Conservation (phyloP, 2,797 vertebrate genomes). For the Macrochelys suwanniensis region DNA sequence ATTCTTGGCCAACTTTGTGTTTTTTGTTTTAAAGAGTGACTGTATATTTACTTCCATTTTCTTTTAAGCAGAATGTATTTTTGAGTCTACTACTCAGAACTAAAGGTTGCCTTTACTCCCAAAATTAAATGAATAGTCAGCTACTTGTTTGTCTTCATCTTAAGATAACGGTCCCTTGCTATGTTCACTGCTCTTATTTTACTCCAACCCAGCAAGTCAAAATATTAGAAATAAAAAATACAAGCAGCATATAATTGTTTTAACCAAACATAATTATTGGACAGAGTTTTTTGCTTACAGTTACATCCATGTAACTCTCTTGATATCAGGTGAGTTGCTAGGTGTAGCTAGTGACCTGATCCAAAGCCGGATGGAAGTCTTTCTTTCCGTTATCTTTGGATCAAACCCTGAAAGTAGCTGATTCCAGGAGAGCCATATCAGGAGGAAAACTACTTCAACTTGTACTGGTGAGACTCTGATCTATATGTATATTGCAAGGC, state of each 20-base stretch:
- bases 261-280: neutral
- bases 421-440: neutral
- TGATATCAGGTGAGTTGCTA: constrained; percentile 11
- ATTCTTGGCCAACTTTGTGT: neutral
- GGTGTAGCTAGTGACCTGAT: neutral
- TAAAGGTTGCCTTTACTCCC: neutral
- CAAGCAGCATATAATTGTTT: neutral
- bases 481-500: neutral
- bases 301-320: constrained; percentile 23
- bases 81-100: neutral
- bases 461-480: neutral
- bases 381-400: constrained; percentile 24
- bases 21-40: constrained; percentile 4
- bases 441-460: neutral
- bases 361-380: neutral
- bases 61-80: neutral
- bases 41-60: neutral
- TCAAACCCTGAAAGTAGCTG: neutral
- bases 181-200: constrained; percentile 19
- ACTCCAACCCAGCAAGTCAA: neutral
- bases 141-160: neutral
- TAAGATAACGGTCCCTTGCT: neutral
- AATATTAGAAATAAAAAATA: constrained; percentile 3
- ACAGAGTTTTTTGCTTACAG: neutral
- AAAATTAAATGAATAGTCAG: neutral